Evolutionary conservation across 2,797 vertebrate genomes (phyloP).

Genomic region (Benthosema pterotum): DNA sequence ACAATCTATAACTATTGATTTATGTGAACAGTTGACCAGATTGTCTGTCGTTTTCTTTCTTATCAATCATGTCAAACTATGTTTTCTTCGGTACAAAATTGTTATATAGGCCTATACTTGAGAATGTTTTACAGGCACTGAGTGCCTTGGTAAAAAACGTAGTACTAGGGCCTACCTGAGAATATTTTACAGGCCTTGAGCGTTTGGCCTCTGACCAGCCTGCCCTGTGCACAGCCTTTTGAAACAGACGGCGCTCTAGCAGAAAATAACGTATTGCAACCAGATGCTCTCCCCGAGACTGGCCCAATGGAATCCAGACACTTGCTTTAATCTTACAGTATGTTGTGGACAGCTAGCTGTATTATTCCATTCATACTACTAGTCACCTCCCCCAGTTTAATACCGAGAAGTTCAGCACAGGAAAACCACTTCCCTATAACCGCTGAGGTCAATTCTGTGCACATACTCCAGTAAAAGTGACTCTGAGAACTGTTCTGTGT

Average conservation of each 20-base stretch:
- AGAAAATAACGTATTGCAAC: conserved; percentile 59
- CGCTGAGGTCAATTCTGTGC: no score
- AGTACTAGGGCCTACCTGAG: conserved; percentile 23
- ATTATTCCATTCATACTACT: conserved; percentile 34
- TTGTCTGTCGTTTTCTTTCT: no score
- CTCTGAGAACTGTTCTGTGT: no score
- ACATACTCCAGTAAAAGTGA: no score
- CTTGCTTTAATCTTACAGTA: conserved; percentile 52
- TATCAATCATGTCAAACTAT: no score
- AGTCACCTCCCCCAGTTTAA: conserved; percentile 8
- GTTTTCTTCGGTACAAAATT: no score
- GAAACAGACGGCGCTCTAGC: conserved; percentile 37
- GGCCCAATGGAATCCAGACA: conserved; percentile 56
- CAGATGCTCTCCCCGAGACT: conserved; percentile 49
- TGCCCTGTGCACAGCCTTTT: conserved; percentile 54
- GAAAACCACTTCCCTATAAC: no score
- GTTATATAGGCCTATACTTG: no score
- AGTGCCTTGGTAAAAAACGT: conserved; percentile 30
- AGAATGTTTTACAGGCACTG: no score
- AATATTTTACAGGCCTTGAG: conserved; percentile 46
- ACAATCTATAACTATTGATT: no score
- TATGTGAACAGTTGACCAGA: no score
- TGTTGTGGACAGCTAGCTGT: conserved; percentile 8
- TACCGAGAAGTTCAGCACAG: no score
- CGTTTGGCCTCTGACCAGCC: conserved; percentile 56